These are phyloP conservation scores for Aphidius colemani DNA, from an alignment of 2,888 invertebrate species.

Conservation along the genomic window DNA sequence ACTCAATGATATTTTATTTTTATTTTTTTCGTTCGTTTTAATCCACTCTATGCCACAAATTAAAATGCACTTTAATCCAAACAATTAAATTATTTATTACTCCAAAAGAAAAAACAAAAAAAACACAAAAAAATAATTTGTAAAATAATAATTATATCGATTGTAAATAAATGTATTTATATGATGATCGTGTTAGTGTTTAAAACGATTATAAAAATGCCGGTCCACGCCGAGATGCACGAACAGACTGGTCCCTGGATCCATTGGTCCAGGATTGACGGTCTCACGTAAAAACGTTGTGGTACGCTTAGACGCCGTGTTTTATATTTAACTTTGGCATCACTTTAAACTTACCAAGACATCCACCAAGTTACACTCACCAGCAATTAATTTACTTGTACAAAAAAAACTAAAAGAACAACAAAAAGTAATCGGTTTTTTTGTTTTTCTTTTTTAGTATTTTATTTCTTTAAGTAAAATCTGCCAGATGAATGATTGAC, in stretches of 20 bases:
- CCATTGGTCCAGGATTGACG: conserved; percentile 55
- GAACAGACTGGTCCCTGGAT: conserved; percentile 57
- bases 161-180: conserved; percentile 34
- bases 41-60: conserved; percentile 2
- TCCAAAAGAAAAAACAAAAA: not conserved
- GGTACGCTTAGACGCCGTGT: conserved; percentile 40
- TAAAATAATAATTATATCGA: conserved; percentile 10
- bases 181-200: too few relatives aligned
- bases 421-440: not conserved
- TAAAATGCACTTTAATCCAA: not conserved
- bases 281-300: conserved; percentile 46
- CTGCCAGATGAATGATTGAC: conserved; percentile 43
- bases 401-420: not conserved
- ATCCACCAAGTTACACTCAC: not conserved
- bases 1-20: too few relatives aligned
- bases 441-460: not conserved
- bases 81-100: conserved; percentile 2
- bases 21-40: not conserved
- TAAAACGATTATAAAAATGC: conserved; percentile 30
- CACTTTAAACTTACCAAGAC: conserved; percentile 41
- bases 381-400: conserved; percentile 24
- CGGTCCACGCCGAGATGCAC: conserved; percentile 53
- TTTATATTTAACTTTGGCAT: conserved; percentile 62
- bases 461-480: conserved; percentile 37
- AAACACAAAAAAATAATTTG: conserved; percentile 18